Evolutionary conservation across 2,113 vertebrate genomes (phyloP), one percentile per base, ranked within the genome.

Genomic region (Cochlearius cochlearius): DNA sequence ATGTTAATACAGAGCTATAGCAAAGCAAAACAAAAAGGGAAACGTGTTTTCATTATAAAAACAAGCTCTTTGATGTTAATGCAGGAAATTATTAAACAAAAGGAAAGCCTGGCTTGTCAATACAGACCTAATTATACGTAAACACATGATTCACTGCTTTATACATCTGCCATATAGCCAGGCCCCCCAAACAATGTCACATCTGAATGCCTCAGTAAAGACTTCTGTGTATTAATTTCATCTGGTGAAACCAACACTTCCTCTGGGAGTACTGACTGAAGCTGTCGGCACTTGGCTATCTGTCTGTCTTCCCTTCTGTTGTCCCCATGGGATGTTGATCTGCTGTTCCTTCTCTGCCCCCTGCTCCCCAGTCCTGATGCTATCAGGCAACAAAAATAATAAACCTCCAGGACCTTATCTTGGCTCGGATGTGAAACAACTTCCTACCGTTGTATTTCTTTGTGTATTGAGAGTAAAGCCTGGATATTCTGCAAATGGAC

Each of bases 341-440:
- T 89, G 96, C 97, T 97, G 94, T 96, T 97, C 88, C 92, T 86
- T 96, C 94, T 95, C 92, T 97, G 94, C 86, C 97, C 97, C 91
- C 79, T 94, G 98, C 98, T 98, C 98, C 97, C 97, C 97, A 97
- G 94, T 97, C 97, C 98, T 96, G 98, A 98, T 98, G 98, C 98
- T 98, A 99, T 98, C 98, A 97, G 96, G 98, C 97, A 97, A 97
- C 97, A 98, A 98, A 98, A 98, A 99, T 96, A 99, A 99, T 98
- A 99, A 99, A 98, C 98, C 97, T 94, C 97, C 92, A 98, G 98
- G 98, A 98, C 97, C 98, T 98, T 98, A 99, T 99, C 99, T 99
- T 98, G 98, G 96, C 98, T 98, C 98, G 98, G 98, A 98, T 98
- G 83, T 98, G 98, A 98, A 98, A 98, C 98, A 98, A 98, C 98